These are phyloP conservation scores for Origma solitaria DNA, from an alignment of 2,113 vertebrate genomes.

Conservation along the genomic window DNA sequence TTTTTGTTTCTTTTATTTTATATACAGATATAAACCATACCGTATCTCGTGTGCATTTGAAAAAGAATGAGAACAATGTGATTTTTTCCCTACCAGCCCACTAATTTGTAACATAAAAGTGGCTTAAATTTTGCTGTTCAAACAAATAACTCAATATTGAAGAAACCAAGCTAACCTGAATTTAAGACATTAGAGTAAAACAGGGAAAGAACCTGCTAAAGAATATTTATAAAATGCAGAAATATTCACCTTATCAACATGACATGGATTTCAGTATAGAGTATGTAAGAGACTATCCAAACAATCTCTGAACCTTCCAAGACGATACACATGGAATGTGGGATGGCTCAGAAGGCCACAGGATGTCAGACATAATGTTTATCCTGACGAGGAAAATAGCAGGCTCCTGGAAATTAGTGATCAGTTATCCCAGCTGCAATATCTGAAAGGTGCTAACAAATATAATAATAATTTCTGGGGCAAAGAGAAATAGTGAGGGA, in stretches of 20 bases:
- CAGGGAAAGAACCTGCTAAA: background rate
- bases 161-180: background rate
- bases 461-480: background rate
- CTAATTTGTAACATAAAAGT: background rate
- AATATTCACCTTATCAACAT: background rate
- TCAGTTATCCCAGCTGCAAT: background rate
- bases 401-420: background rate
- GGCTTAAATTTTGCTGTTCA: background rate
- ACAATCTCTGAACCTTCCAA: background rate
- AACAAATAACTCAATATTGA: background rate
- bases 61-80: background rate
- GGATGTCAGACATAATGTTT: background rate
- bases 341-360: background rate
- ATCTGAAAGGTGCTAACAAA: background rate
- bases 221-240: background rate
- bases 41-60: background rate
- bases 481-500: background rate
- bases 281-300: background rate
- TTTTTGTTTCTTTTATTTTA: background rate
- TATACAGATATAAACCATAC: background rate
- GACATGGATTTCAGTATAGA: background rate
- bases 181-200: background rate
- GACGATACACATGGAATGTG: background rate
- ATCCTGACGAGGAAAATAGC: background rate
- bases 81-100: background rate